Evolutionary conservation across 2,888 invertebrate genomes (phyloP).

Genomic region (Melanchra persicariae): DNA sequence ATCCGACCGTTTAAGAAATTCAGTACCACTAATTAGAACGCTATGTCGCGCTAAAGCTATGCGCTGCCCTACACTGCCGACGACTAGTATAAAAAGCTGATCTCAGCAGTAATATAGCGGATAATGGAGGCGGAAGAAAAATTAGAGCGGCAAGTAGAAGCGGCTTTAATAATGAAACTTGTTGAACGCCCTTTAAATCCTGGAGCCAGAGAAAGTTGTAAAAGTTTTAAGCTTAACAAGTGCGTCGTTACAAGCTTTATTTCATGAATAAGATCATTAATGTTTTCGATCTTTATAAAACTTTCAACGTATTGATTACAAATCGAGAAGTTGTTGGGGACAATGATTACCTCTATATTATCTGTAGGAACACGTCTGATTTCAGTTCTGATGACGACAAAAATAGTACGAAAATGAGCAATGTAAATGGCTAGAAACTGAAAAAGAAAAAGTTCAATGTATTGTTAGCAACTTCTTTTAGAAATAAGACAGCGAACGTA

Average conservation of each 20-base stretch:
- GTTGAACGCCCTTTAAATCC: constrained; percentile 69
- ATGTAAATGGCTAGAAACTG: background rate
- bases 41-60: constrained; percentile 42
- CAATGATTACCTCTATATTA: background rate
- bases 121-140: constrained; percentile 59
- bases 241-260: constrained; percentile 39
- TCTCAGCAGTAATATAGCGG: constrained; percentile 34
- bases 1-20: constrained; percentile 64
- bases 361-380: background rate
- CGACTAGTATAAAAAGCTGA: constrained; percentile 53
- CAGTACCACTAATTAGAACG: constrained; percentile 60
- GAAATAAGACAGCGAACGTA: background rate
- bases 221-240: constrained; percentile 51
- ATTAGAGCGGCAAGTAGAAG: constrained; percentile 71
- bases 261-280: constrained; percentile 28
- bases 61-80: constrained; percentile 57
- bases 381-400: background rate
- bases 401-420: background rate
- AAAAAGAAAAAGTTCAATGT: background rate
- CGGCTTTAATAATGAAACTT: constrained; percentile 58
- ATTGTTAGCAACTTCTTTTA: background rate
- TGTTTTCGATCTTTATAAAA: constrained; percentile 15
- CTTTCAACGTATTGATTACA: constrained; percentile 9
- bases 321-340: background rate
- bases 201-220: constrained; percentile 65